A percentile compares a stretch with the other conserved stretches of the same genome.
These are phyloP conservation scores for Sebastolobus altivelis DNA, from an alignment of 2,797 vertebrate species.

Conservation along the genomic window DNA sequence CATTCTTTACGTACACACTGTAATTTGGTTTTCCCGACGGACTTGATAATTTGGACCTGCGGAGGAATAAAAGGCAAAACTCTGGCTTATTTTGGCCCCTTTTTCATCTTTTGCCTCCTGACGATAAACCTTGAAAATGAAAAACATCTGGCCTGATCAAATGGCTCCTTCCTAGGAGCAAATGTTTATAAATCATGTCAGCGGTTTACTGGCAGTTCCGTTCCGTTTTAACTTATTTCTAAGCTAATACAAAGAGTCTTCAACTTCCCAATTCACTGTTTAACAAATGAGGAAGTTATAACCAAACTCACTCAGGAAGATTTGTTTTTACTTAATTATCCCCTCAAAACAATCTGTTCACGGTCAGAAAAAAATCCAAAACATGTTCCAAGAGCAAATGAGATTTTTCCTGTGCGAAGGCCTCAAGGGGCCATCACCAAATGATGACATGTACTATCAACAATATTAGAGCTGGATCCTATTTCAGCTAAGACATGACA, in stretches of 20 bases:
- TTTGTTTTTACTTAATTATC: slow-evolving; percentile 59
- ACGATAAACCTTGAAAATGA: slow-evolving; percentile 79
- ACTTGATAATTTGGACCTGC: slow-evolving; percentile 75
- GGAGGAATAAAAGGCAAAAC: slow-evolving; percentile 71
- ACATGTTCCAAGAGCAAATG: slow-evolving; percentile 43
- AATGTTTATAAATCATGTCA: slow-evolving; percentile 71
- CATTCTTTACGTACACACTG: slow-evolving; percentile 57
- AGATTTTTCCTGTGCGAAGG: slow-evolving; percentile 56
- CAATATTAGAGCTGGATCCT: slow-evolving; percentile 60
- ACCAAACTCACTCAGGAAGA: slow-evolving; percentile 52
- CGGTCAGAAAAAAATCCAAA: slow-evolving; percentile 25
- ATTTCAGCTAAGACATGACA: slow-evolving; percentile 59
- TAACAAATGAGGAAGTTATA: slow-evolving; percentile 61
- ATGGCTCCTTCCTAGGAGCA: slow-evolving; percentile 71
- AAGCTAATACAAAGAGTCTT: slow-evolving; percentile 60
- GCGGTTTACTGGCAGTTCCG: slow-evolving; percentile 58
- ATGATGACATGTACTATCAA: slow-evolving; percentile 61
- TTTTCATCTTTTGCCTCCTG: slow-evolving; percentile 78
- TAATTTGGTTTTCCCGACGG: slow-evolving; percentile 78
- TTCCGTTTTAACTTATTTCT: slow-evolving; percentile 66
- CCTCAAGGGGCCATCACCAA: slow-evolving; percentile 50
- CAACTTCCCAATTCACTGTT: slow-evolving; percentile 44
- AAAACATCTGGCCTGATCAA: slow-evolving; percentile 84
- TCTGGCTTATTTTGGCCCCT: slow-evolving; percentile 67
- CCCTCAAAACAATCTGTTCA: slow-evolving; percentile 24